These are phyloP conservation scores for Benthosema pterotum DNA, from an alignment of 2,797 vertebrate species.

Conservation along the genomic window DNA sequence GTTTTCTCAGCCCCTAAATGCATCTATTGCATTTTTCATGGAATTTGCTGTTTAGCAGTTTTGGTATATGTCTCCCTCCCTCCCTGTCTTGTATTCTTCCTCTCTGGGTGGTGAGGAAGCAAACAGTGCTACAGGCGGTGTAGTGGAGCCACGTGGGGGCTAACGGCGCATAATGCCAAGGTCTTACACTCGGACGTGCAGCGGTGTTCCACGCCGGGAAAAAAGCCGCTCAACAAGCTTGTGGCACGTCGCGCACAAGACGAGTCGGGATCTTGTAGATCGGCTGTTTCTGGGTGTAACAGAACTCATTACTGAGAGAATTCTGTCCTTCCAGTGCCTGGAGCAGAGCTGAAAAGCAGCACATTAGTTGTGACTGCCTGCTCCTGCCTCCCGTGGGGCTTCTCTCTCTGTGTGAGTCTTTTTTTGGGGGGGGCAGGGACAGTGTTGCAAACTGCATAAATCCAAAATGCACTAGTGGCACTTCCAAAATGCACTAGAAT, in stretches of 20 bases:
- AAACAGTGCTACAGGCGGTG: slow-evolving; percentile 41
- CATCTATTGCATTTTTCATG: neutral
- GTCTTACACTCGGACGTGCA: too few species aligned
- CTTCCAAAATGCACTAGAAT: too few species aligned
- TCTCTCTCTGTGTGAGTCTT: slow-evolving; percentile 30
- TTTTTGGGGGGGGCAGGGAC: slow-evolving; percentile 2
- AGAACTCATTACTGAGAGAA: slow-evolving; percentile 58
- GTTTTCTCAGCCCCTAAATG: neutral
- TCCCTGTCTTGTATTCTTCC: slow-evolving; percentile 4
- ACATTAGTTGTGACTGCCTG: slow-evolving; percentile 47
- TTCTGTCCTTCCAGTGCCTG: slow-evolving; percentile 50
- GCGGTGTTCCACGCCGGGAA: too few species aligned
- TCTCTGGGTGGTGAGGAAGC: slow-evolving; percentile 36
- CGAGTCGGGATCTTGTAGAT: too few species aligned
- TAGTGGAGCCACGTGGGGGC: slow-evolving; percentile 43
- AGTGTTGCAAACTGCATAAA: too few species aligned
- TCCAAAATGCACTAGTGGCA: too few species aligned
- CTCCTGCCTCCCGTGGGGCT: slow-evolving; percentile 25
- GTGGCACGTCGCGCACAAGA: too few species aligned
- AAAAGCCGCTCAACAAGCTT: too few species aligned
- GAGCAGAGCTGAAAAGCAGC: slow-evolving; percentile 47
- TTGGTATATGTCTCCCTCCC: slow-evolving; percentile 17
- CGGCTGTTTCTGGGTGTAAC: slow-evolving; percentile 21
- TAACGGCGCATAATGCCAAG: too few species aligned
- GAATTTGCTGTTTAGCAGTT: neutral